Conservation (phyloP, 2,888 invertebrate species). For the Spisula subtruncata region DNA sequence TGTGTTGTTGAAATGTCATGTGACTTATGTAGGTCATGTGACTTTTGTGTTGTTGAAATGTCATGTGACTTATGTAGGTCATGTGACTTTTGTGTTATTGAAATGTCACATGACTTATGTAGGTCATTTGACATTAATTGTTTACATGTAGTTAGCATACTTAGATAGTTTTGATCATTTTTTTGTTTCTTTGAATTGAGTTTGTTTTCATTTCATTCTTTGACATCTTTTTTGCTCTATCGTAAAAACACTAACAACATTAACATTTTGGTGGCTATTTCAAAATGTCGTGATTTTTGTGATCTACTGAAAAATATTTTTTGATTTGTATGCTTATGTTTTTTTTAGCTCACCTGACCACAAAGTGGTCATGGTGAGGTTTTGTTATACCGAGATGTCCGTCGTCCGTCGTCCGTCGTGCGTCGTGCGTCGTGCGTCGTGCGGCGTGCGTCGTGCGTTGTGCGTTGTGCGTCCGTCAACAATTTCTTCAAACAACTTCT, state of each 20-base stretch:
- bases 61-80: neutral
- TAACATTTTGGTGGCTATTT: neutral
- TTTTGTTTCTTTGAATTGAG: neutral
- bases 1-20: slow-evolving; percentile 7
- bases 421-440: too few species aligned
- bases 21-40: neutral
- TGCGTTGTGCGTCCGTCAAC: too few species aligned
- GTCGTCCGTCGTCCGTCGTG: too few species aligned
- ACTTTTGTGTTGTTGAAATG: neutral
- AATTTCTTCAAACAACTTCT: too few species aligned
- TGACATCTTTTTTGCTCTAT: neutral
- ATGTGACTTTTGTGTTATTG: neutral
- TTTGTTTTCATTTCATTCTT: neutral
- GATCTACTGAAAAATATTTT: neutral
- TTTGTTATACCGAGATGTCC: too few species aligned
- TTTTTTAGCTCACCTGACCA: too few species aligned
- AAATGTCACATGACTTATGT: neutral
- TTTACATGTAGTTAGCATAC: neutral
- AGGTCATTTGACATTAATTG: neutral
- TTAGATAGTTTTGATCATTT: neutral
- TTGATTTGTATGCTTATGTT: neutral
- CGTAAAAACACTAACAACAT: neutral
- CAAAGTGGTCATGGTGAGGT: too few species aligned
- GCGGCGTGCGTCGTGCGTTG: too few species aligned
- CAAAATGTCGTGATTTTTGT: neutral